These are phyloP conservation scores for Urocolius indicus DNA, from an alignment of 2,113 vertebrate species.

Conservation along the genomic window DNA sequence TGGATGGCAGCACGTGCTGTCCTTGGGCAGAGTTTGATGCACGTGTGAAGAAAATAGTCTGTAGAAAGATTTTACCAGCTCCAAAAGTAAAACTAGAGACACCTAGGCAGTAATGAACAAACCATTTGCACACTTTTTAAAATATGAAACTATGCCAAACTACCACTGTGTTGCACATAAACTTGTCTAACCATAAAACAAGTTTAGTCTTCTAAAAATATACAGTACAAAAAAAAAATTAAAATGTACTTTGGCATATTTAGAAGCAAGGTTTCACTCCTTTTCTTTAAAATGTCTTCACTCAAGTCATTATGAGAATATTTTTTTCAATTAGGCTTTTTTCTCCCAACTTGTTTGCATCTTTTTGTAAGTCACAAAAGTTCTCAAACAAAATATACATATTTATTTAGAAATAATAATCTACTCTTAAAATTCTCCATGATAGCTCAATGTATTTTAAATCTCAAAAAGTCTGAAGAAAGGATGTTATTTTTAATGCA, in stretches of 20 bases:
- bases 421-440: neutral
- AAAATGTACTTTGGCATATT: neutral
- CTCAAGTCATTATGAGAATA: neutral
- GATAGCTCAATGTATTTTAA: neutral
- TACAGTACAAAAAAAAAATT: neutral
- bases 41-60: neutral
- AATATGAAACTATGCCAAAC: neutral
- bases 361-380: neutral
- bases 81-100: neutral
- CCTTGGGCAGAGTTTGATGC: neutral
- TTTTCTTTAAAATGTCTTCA: neutral
- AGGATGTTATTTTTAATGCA: slow-evolving; percentile 49
- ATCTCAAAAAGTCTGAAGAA: neutral
- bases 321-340: neutral
- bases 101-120: neutral
- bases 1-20: neutral
- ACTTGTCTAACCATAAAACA: neutral
- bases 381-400: neutral
- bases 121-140: neutral
- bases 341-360: neutral
- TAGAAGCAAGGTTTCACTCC: neutral
- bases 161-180: neutral
- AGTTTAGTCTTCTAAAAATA: neutral
- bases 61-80: neutral
- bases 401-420: neutral